Evolutionary conservation across 2,797 vertebrate genomes (phyloP).

Genomic region (Loriculus beryllinus): DNA sequence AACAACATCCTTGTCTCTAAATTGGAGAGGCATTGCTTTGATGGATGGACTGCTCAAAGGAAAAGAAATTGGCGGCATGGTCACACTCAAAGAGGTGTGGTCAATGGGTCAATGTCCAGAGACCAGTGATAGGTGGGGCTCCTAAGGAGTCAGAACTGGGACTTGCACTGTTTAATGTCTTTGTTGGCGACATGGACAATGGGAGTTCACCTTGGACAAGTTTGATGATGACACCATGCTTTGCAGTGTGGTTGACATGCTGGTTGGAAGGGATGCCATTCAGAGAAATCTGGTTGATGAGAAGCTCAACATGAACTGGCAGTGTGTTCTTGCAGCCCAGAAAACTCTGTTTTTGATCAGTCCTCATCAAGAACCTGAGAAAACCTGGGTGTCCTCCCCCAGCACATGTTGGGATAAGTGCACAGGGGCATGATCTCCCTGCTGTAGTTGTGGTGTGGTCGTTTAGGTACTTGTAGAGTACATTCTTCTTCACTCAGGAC

Average conservation of each 20-base stretch:
- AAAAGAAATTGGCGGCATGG: neutral
- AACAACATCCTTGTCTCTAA: neutral
- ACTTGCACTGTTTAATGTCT: neutral
- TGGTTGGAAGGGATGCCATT: neutral
- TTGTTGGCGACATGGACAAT: neutral
- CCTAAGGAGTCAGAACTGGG: neutral
- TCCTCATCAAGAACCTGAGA: neutral
- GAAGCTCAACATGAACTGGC: neutral
- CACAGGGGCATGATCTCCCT: neutral
- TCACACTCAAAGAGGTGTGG: neutral
- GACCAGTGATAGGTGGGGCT: neutral
- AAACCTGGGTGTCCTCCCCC: neutral
- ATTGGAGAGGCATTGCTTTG: neutral
- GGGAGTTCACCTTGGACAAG: neutral
- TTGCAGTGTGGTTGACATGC: neutral
- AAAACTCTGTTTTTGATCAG: neutral
- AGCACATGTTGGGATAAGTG: neutral
- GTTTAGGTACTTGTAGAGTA: neutral
- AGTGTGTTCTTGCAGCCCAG: neutral
- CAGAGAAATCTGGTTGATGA: neutral
- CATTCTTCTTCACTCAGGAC: fast-evolving
- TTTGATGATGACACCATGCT: neutral
- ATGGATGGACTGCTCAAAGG: neutral
- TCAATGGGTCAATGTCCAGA: neutral
- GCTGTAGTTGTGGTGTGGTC: neutral